Evolutionary conservation across 92 coral and sea anemone species (phyloP).

Genomic region (Zoanthus sansibaricus): DNA sequence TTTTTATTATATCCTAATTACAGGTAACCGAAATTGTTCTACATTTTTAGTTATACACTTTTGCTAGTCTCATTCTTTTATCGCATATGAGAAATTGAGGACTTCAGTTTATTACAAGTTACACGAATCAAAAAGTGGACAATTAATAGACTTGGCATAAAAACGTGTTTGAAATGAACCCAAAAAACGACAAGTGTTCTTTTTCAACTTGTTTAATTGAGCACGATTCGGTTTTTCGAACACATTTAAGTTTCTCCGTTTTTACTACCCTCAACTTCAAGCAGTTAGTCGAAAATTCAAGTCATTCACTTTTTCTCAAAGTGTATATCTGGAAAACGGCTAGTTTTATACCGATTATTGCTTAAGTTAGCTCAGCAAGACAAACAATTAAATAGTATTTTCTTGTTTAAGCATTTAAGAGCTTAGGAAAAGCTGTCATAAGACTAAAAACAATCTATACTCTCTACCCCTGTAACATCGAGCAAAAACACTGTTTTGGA

Average conservation of each 20-base stretch:
- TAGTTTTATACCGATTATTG: background rate
- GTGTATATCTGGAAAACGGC: background rate
- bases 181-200: background rate
- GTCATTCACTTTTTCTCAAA: background rate
- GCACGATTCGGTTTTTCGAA: background rate
- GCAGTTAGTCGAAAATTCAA: too few species aligned
- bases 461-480: background rate
- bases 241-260: background rate
- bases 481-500: background rate
- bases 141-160: constrained; percentile 31
- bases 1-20: constrained; percentile 35
- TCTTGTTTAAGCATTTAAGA: background rate
- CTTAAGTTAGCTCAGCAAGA: background rate
- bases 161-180: constrained; percentile 16
- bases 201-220: background rate
- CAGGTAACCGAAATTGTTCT: constrained; percentile 24
- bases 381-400: background rate
- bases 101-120: constrained; percentile 40
- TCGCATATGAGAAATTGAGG: background rate
- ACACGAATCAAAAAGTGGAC: constrained; percentile 30
- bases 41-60: constrained; percentile 22
- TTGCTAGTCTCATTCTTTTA: background rate
- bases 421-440: background rate
- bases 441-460: background rate
- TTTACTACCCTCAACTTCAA: too few species aligned